These are phyloP conservation scores for Cirrhinus mrigala DNA, from an alignment of 2,797 vertebrate genomes.

Conservation along the genomic window DNA sequence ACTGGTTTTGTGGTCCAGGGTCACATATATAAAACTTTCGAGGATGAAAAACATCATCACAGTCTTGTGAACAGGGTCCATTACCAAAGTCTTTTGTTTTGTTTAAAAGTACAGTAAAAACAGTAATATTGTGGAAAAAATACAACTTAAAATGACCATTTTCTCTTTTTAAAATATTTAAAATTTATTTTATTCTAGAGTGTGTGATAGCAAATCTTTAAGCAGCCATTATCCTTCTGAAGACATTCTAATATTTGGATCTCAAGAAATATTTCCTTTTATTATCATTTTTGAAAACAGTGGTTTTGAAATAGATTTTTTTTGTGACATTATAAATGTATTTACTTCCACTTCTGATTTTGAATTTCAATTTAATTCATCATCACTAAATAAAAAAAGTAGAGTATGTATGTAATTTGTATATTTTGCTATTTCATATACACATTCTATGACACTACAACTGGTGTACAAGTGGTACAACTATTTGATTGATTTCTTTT, in stretches of 20 bases:
- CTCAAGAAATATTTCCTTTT: neutral
- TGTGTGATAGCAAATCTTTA: neutral
- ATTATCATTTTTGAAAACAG: neutral
- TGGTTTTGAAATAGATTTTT: neutral
- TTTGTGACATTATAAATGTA: neutral
- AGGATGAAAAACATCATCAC: no score
- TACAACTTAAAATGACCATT: neutral
- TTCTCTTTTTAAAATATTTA: neutral
- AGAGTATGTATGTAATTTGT: neutral
- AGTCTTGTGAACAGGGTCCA: no score
- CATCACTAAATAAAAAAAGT: neutral
- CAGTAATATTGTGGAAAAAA: neutral
- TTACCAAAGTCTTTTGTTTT: neutral
- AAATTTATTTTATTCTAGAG: neutral
- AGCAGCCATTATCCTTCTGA: neutral
- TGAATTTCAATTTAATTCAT: neutral
- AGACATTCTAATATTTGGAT: neutral
- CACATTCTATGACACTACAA: neutral
- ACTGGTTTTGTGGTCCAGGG: no score
- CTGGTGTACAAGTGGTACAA: neutral
- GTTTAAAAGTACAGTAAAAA: neutral
- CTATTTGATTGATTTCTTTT: neutral
- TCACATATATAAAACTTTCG: no score
- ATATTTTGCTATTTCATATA: neutral
- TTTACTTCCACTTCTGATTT: neutral